Conservation (phyloP, 2,888 invertebrate genomes). For the Tipula unca region DNA sequence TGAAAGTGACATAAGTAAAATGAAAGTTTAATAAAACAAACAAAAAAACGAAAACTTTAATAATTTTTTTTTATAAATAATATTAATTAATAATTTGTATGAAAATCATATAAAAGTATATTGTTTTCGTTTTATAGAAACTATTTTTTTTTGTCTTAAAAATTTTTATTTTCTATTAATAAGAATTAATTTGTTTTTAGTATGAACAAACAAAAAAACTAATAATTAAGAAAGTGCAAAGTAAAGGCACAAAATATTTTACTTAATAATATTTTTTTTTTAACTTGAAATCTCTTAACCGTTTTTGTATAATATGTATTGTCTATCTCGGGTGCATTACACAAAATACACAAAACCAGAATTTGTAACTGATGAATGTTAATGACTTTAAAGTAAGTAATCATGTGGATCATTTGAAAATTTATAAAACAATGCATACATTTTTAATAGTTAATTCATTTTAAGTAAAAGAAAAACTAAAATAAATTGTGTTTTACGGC, state of each 20-base stretch:
- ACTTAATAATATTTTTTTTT: not conserved
- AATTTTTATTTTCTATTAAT: not conserved
- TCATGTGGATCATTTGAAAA: not conserved
- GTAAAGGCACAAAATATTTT: not conserved
- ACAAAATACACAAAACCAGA: not conserved
- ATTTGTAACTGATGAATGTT: not conserved
- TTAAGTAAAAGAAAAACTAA: not conserved
- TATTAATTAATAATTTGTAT: not conserved
- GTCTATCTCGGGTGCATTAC: not conserved
- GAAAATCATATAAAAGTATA: not conserved
- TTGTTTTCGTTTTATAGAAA: not conserved
- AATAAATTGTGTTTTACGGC: not conserved
- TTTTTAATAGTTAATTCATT: constrained; percentile 14
- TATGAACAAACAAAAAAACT: not conserved
- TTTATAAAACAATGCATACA: not conserved
- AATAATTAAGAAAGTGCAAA: not conserved
- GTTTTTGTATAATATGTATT: not conserved
- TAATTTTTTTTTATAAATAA: not conserved
- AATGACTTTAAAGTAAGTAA: not conserved
- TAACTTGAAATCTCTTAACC: not conserved
- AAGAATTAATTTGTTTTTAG: not conserved
- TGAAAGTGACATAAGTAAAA: constrained; percentile 33
- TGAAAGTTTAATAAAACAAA: constrained; percentile 32
- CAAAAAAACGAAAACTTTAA: not conserved
- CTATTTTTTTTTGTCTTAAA: not conserved